phyloP scores from a whole-genome alignment of 2,888 invertebrate species.

The Eumerus sabulonum region DNA sequence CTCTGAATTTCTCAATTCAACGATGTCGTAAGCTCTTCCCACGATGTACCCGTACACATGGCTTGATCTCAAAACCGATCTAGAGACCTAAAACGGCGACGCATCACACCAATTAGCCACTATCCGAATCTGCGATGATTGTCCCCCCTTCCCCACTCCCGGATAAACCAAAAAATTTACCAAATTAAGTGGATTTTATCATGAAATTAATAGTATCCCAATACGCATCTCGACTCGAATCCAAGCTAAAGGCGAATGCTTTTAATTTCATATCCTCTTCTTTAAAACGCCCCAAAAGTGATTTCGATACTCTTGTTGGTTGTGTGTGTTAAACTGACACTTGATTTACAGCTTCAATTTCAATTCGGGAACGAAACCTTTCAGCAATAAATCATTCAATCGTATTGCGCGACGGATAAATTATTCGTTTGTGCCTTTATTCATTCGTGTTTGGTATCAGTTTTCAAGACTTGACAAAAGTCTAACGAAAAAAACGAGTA shows the following conservation, averaged over 20 bases:
- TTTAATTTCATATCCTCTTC: conserved; percentile 28
- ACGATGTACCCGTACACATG: no score
- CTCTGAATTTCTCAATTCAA: no score
- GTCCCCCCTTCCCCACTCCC: no score
- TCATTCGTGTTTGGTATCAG: conserved; percentile 65
- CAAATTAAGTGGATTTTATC: conserved; percentile 30
- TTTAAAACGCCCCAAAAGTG: no score
- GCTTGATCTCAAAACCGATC: no score
- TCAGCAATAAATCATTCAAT: conserved; percentile 68
- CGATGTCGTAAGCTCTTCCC: no score
- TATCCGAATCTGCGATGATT: neutral
- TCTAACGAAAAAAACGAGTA: no score
- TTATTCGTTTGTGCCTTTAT: conserved; percentile 53
- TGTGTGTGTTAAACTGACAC: conserved; percentile 44
- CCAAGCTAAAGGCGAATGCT: conserved; percentile 13
- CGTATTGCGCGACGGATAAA: conserved; percentile 46
- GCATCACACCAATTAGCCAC: no score
- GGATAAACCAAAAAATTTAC: neutral
- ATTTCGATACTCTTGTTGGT: neutral
- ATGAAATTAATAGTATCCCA: conserved; percentile 39
- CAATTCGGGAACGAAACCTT: conserved; percentile 63
- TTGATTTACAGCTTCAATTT: conserved; percentile 68
- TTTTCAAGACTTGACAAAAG: conserved; percentile 17
- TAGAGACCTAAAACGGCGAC: no score
- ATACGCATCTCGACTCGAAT: conserved; percentile 14